These are phyloP conservation scores for Sula dactylatra DNA, from an alignment of 2,113 vertebrate genomes.

Conservation along the genomic window DNA sequence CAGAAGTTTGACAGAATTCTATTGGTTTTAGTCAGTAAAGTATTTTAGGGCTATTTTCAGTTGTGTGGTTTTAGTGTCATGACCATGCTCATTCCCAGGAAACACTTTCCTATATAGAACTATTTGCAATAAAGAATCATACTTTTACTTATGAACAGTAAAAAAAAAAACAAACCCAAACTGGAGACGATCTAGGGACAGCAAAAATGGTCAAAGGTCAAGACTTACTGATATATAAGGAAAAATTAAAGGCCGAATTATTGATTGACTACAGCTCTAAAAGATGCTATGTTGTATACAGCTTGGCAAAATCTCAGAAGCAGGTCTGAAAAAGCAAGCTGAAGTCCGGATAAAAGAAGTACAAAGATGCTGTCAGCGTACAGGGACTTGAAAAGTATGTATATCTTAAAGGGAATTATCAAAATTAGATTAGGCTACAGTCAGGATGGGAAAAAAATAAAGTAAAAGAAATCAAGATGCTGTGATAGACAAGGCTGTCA, in stretches of 20 bases:
- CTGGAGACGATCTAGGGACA: not conserved
- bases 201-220: not conserved
- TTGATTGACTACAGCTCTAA: not conserved
- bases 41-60: not conserved
- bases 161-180: too few relatives aligned
- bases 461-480: not conserved
- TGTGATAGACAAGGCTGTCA: not conserved
- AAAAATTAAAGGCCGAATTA: not conserved
- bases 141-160: not conserved
- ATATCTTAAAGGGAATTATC: not conserved
- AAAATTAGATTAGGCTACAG: not conserved
- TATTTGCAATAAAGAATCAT: not conserved
- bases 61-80: not conserved
- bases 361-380: not conserved
- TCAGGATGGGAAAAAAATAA: not conserved
- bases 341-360: not conserved
- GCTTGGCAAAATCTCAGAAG: not conserved
- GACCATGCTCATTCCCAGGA: not conserved
- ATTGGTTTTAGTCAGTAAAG: not conserved
- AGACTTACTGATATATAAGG: not conserved
- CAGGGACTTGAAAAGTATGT: not conserved
- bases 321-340: not conserved
- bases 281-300: not conserved
- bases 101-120: not conserved
- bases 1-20: not conserved